phyloP scores from a whole-genome alignment of 2,113 vertebrate genomes.

The Sphyrna mokarran region DNA sequence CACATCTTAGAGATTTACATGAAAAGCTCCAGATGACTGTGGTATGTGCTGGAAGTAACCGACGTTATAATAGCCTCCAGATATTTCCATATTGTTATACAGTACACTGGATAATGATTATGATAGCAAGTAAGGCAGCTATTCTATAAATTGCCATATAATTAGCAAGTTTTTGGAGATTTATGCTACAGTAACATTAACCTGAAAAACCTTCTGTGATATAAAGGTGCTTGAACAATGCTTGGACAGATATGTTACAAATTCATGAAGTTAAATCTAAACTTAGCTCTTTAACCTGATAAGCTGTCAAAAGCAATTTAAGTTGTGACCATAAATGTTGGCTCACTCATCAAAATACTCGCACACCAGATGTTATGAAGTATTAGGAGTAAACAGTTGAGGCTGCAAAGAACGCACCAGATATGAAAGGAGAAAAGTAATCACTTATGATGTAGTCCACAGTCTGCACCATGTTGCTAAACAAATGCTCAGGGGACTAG shows the following conservation, averaged over 20 bases:
- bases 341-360: background rate
- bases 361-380: background rate
- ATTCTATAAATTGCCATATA: background rate
- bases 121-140: background rate
- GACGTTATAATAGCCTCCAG: background rate
- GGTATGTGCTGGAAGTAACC: slow-evolving; percentile 19
- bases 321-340: background rate
- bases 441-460: background rate
- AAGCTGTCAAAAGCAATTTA: background rate
- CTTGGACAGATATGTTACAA: background rate
- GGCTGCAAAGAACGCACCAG: background rate
- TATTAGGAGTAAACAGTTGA: background rate
- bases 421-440: background rate
- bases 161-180: background rate
- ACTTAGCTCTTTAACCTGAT: background rate
- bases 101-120: background rate
- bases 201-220: background rate
- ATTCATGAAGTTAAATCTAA: background rate
- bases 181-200: background rate
- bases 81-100: background rate
- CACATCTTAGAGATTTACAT: slow-evolving; percentile 11
- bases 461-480: background rate
- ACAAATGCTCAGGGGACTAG: background rate
- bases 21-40: slow-evolving; percentile 12
- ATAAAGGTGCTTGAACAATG: background rate